These are phyloP conservation scores for Lates calcarifer DNA, from an alignment of 2,113 vertebrate species.

Conservation along the genomic window DNA sequence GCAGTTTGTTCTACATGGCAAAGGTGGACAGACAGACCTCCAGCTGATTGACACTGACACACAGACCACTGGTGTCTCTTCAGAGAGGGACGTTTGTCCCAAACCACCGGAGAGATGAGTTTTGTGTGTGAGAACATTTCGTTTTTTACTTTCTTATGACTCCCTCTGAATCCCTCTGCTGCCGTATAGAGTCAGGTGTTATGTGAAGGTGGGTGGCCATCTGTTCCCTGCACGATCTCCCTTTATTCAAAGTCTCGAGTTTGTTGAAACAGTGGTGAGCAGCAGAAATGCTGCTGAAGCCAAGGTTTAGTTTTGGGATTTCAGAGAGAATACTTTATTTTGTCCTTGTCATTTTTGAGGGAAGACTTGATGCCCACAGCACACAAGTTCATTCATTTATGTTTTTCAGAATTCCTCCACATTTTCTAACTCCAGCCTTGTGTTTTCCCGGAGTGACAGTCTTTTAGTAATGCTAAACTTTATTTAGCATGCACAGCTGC, in stretches of 20 bases:
- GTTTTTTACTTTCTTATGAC: conserved; percentile 14
- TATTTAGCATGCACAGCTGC: conserved; percentile 65
- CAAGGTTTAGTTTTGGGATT: neutral
- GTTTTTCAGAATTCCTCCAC: neutral
- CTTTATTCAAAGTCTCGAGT: conserved; percentile 22
- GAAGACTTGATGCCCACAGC: neutral
- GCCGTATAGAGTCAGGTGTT: conserved; percentile 31
- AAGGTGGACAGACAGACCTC: neutral
- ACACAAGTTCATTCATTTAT: neutral
- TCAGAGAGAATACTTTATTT: neutral
- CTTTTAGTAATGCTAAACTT: conserved; percentile 45
- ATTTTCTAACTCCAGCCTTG: neutral
- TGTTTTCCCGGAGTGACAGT: conserved; percentile 41
- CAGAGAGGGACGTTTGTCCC: conserved; percentile 9
- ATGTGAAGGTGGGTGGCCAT: conserved; percentile 35
- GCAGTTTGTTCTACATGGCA: neutral
- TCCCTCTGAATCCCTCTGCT: conserved; percentile 19
- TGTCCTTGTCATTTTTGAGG: neutral
- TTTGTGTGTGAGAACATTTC: conserved; percentile 29
- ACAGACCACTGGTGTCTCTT: neutral
- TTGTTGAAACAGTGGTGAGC: neutral
- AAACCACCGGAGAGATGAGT: conserved; percentile 7
- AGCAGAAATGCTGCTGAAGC: neutral
- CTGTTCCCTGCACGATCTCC: conserved; percentile 45
- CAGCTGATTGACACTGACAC: conserved; percentile 27